Conservation (phyloP, 30 jellyfish, hydroid and myxozoan genomes). For the Mastigias papua region DNA sequence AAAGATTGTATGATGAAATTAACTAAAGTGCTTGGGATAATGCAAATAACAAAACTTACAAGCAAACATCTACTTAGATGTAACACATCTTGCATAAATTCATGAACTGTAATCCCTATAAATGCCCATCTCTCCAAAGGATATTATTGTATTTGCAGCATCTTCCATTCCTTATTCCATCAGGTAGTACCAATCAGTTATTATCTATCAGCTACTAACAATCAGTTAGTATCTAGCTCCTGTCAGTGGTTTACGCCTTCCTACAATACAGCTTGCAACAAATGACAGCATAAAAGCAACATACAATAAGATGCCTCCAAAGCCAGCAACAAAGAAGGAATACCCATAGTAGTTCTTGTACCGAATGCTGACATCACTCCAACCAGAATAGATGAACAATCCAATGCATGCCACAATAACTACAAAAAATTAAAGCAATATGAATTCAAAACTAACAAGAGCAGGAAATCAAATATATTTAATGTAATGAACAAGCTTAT, state of each 20-base stretch:
- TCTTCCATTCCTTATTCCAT: too few relatives aligned
- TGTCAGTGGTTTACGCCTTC: not conserved
- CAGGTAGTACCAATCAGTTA: too few relatives aligned
- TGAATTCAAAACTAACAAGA: not conserved
- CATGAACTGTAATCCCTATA: too few relatives aligned
- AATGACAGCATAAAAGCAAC: slow-evolving; percentile 73
- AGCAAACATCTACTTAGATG: too few relatives aligned
- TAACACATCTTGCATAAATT: too few relatives aligned
- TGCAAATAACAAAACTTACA: too few relatives aligned
- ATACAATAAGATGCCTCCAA: slow-evolving; percentile 56
- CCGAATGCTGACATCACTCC: slow-evolving; percentile 73
- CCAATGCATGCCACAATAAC: slow-evolving; percentile 73
- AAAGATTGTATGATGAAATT: too few relatives aligned
- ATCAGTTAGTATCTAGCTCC: not conserved
- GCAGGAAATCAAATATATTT: too few relatives aligned
- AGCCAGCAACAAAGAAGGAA: slow-evolving; percentile 61
- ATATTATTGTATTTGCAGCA: too few relatives aligned
- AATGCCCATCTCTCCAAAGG: too few relatives aligned
- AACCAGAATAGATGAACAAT: slow-evolving; percentile 65
- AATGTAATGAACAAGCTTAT: too few relatives aligned
- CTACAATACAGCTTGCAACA: slow-evolving; percentile 51
- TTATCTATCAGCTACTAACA: not conserved
- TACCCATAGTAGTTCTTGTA: slow-evolving; percentile 75
- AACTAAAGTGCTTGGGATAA: too few relatives aligned
- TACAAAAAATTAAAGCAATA: slow-evolving; percentile 3